A percentile compares a stretch with the other conserved stretches of the same genome.
These are phyloP conservation scores for Ellobius talpinus DNA, from an alignment of 2,113 vertebrate genomes.

Conservation along the genomic window DNA sequence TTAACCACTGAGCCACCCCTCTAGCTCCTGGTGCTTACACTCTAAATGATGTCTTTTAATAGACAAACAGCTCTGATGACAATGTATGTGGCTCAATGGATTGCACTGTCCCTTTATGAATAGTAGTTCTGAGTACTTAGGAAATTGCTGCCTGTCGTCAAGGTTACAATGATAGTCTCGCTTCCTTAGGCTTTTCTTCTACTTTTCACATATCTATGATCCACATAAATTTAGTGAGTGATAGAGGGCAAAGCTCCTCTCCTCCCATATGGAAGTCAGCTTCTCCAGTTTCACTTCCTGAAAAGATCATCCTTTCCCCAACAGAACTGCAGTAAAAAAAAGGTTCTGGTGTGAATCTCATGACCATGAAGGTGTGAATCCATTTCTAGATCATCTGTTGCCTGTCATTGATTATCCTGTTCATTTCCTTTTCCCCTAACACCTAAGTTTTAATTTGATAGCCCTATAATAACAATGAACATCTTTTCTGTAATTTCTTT, in stretches of 20 bases:
- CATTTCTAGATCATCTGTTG: not conserved
- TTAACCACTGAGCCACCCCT: not conserved
- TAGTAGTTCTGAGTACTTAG: not conserved
- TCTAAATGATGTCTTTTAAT: not conserved
- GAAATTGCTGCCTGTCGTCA: not conserved
- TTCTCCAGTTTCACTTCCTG: not conserved
- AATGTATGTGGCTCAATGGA: not conserved
- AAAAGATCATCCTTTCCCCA: not conserved
- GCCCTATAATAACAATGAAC: not conserved
- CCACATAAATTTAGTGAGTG: not conserved
- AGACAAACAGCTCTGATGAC: not conserved
- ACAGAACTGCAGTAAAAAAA: not conserved
- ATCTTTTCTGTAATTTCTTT: not conserved
- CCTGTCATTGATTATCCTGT: not conserved
- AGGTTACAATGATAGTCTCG: not conserved
- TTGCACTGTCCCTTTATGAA: not conserved
- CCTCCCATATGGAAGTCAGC: not conserved
- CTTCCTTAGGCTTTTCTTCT: constrained; percentile 1
- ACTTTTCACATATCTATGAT: not conserved
- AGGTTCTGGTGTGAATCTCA: not conserved
- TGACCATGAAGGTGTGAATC: not conserved
- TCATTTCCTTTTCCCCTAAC: not conserved
- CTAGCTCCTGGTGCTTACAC: not conserved
- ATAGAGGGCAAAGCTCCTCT: not conserved
- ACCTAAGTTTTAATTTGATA: not conserved